These are phyloP conservation scores for Leptocoma aspasia DNA, from an alignment of 2,113 vertebrate species.

Conservation along the genomic window DNA sequence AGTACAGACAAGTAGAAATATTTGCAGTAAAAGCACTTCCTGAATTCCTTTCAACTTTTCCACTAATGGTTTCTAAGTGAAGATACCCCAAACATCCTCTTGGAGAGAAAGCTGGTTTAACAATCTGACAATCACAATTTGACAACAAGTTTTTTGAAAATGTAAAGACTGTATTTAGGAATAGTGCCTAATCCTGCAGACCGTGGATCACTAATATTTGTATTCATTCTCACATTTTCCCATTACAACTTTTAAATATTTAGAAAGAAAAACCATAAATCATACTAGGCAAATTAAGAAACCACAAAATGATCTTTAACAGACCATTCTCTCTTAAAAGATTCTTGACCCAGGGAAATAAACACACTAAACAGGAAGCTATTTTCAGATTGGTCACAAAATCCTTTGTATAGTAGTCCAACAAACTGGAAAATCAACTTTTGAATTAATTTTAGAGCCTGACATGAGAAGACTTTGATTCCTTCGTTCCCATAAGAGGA, in stretches of 20 bases:
- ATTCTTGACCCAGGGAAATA: slow-evolving; percentile 36
- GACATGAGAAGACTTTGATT: slow-evolving; percentile 53
- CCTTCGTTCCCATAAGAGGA: slow-evolving; percentile 18
- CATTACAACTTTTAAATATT: slow-evolving; percentile 30
- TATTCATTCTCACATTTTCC: slow-evolving; percentile 1
- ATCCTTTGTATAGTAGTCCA: not conserved
- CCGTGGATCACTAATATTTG: not conserved
- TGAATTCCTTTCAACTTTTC: not conserved
- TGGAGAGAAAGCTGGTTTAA: not conserved
- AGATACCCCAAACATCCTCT: not conserved
- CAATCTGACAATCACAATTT: not conserved
- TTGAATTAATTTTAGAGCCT: slow-evolving; percentile 29
- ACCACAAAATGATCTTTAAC: not conserved
- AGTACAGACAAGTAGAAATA: not conserved
- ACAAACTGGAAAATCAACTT: slow-evolving; percentile 6
- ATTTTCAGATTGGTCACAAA: slow-evolving; percentile 39
- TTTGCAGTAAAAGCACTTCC: not conserved
- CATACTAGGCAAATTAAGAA: slow-evolving; percentile 20
- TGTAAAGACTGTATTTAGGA: not conserved
- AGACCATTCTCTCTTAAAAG: not conserved
- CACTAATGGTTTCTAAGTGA: not conserved
- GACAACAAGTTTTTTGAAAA: not conserved
- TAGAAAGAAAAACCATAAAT: not conserved
- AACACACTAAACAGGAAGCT: slow-evolving; percentile 46
- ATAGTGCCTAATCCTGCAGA: not conserved